phyloP scores from a whole-genome alignment of 2,113 vertebrate species.

The Rhipidura dahli region DNA sequence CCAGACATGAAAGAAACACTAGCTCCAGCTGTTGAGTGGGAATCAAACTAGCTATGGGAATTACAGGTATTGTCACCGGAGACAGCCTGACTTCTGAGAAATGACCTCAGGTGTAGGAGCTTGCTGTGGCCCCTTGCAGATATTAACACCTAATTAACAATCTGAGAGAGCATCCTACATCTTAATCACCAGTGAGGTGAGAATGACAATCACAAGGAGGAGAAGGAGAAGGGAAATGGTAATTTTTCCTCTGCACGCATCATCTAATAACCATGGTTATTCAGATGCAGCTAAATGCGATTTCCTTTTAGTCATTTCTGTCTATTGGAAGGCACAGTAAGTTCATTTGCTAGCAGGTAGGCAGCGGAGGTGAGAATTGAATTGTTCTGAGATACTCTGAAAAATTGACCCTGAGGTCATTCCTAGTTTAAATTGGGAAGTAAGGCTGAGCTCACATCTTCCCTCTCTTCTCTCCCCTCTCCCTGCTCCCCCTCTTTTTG shows the following conservation, averaged over 20 bases:
- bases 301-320: conserved; percentile 54
- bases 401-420: conserved; percentile 65
- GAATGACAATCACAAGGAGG: conserved; percentile 43
- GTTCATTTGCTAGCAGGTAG: conserved; percentile 67
- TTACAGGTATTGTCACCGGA: conserved; percentile 56
- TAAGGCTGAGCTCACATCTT: conserved; percentile 48
- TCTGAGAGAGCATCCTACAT: conserved; percentile 34
- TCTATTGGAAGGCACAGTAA: conserved; percentile 47
- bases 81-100: conserved; percentile 29
- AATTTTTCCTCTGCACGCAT: conserved; percentile 7
- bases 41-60: conserved; percentile 58
- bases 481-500: neutral
- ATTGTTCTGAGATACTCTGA: conserved; percentile 68
- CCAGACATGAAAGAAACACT: conserved; percentile 7
- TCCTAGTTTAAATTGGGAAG: conserved; percentile 66
- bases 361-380: conserved; percentile 69
- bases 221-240: conserved; percentile 39
- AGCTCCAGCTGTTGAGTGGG: conserved; percentile 45
- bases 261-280: conserved; percentile 49
- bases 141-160: conserved; percentile 72
- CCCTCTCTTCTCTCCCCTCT: conserved; percentile 29
- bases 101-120: conserved; percentile 63
- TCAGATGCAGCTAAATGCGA: conserved; percentile 45
- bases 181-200: conserved; percentile 53
- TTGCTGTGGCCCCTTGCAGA: conserved; percentile 50